Evolutionary conservation across 2,888 invertebrate genomes (phyloP).

Genomic region (Bellardia bayeri): DNA sequence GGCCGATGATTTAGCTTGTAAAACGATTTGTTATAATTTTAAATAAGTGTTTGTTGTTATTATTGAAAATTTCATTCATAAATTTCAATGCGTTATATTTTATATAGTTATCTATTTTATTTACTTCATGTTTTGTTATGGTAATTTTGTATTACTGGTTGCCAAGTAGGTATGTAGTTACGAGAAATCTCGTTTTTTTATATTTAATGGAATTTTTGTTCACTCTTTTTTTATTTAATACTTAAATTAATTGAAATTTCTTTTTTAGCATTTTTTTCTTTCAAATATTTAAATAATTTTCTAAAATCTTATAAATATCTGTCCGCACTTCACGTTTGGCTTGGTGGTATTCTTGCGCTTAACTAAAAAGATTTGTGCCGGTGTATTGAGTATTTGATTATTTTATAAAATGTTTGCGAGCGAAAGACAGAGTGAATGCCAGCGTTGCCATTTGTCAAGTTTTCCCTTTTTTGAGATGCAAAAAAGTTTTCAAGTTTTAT

Average conservation of each 20-base stretch:
- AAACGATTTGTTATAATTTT: conserved; percentile 27
- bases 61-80: conserved; percentile 47
- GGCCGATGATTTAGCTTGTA: conserved; percentile 24
- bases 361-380: conserved; percentile 48
- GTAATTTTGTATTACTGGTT: conserved; percentile 43
- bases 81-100: neutral
- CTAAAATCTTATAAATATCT: neutral
- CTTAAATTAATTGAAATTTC: neutral
- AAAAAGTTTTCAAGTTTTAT: too few species aligned
- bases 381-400: conserved; percentile 33
- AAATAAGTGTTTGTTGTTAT: conserved; percentile 17
- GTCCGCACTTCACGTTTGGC: conserved; percentile 44
- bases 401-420: conserved; percentile 52
- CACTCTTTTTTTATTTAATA: neutral
- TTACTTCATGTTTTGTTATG: conserved; percentile 53
- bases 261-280: neutral
- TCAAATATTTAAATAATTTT: neutral
- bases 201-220: conserved; percentile 7
- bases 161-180: conserved; percentile 42
- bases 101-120: neutral
- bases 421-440: conserved; percentile 11
- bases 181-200: conserved; percentile 11
- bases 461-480: too few species aligned
- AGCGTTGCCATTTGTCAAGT: too few species aligned
- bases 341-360: conserved; percentile 57